phyloP scores from a whole-genome alignment of 2,888 invertebrate genomes.

The Electrophaes corylata region DNA sequence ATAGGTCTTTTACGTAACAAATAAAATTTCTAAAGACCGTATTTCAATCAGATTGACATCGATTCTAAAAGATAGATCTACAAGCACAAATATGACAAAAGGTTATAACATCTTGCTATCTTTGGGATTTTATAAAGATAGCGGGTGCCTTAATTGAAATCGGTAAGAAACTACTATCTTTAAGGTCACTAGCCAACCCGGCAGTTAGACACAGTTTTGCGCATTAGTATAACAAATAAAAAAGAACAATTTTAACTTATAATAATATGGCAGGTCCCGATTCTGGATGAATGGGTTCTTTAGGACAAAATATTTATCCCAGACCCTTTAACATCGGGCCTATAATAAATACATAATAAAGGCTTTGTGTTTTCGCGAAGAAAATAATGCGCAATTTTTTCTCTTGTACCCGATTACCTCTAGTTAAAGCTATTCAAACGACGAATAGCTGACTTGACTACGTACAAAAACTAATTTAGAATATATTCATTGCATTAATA shows the following conservation, averaged over 20 bases:
- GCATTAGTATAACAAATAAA: neutral
- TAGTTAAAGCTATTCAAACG: neutral
- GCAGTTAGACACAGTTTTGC: conserved; percentile 17
- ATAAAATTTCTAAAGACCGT: too few relatives aligned
- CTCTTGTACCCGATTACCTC: too few relatives aligned
- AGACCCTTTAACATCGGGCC: neutral
- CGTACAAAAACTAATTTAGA: conserved; percentile 15
- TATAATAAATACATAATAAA: too few relatives aligned
- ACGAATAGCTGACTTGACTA: neutral
- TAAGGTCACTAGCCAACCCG: conserved; percentile 40
- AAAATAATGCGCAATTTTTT: too few relatives aligned
- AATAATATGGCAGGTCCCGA: neutral
- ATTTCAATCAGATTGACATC: too few relatives aligned
- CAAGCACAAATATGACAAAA: too few relatives aligned
- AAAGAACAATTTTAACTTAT: neutral
- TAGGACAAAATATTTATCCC: neutral
- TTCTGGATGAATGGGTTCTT: neutral
- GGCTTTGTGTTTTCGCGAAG: too few relatives aligned
- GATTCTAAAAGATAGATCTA: too few relatives aligned
- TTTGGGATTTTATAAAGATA: too few relatives aligned
- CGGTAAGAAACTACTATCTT: neutral
- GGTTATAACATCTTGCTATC: too few relatives aligned
- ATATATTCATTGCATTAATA: conserved; percentile 10
- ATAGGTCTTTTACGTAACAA: too few relatives aligned
- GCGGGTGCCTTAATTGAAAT: neutral